These are phyloP conservation scores for Drosophila cyrtoloma DNA, from an alignment of 2,888 invertebrate genomes.

Conservation along the genomic window DNA sequence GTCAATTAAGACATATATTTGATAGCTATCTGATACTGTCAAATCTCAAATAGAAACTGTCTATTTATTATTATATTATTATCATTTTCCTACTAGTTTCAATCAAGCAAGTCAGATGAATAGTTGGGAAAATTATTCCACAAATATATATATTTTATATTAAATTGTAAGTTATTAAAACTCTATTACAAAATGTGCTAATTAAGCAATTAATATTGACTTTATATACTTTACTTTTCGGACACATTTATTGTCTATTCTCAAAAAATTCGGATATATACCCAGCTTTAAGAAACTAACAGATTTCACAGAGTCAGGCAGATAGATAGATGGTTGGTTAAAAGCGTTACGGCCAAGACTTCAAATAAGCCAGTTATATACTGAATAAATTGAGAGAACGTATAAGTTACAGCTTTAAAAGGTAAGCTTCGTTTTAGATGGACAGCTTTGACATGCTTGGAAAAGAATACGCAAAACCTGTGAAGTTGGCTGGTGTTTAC, in stretches of 20 bases:
- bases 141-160: no score
- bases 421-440: background rate
- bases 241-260: no score
- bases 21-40: background rate
- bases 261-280: background rate
- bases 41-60: no score
- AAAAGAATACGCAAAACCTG: background rate
- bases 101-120: no score
- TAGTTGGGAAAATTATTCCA: no score
- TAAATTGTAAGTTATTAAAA: no score
- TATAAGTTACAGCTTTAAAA: background rate
- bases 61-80: no score
- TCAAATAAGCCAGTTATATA: background rate
- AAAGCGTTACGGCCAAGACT: background rate
- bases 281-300: no score
- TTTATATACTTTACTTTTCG: no score
- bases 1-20: fast-evolving
- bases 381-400: background rate
- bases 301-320: background rate
- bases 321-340: background rate
- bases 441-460: background rate
- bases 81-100: no score
- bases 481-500: background rate
- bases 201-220: no score
- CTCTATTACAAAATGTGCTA: no score